Evolutionary conservation across 2,113 vertebrate species (phyloP).

Genomic region (Potamarius usumacintae): DNA sequence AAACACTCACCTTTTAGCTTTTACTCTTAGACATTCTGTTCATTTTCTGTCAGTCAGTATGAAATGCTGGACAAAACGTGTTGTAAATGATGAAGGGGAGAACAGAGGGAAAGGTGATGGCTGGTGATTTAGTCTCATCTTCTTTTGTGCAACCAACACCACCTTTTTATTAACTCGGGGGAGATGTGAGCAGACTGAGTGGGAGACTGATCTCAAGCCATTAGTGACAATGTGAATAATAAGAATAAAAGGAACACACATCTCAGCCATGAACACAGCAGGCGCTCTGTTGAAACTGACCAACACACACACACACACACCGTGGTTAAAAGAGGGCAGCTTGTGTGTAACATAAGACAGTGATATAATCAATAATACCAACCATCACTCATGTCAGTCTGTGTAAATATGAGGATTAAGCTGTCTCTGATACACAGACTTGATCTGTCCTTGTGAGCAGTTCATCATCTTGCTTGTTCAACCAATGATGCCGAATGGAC

Average conservation of each 20-base stretch:
- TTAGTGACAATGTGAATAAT: background rate
- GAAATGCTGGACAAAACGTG: background rate
- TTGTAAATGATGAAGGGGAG: background rate
- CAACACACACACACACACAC: background rate
- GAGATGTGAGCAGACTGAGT: background rate
- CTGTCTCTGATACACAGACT: background rate
- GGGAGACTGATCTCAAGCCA: background rate
- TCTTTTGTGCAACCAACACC: background rate
- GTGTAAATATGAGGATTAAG: background rate
- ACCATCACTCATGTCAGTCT: background rate
- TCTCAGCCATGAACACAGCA: background rate
- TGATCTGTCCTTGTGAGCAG: constrained; percentile 2
- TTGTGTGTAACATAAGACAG: background rate
- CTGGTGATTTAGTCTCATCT: background rate
- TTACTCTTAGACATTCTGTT: background rate
- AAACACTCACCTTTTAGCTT: background rate
- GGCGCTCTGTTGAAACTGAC: background rate
- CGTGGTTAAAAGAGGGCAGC: background rate
- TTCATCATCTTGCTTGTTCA: constrained; percentile 21
- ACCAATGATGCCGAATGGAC: background rate
- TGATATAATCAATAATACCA: background rate
- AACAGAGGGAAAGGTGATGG: background rate
- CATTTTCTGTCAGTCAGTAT: background rate
- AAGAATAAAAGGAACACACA: background rate
- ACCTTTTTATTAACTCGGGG: background rate